Evolutionary conservation across 2,113 vertebrate genomes (phyloP).

Genomic region (Erythrocebus patas): DNA sequence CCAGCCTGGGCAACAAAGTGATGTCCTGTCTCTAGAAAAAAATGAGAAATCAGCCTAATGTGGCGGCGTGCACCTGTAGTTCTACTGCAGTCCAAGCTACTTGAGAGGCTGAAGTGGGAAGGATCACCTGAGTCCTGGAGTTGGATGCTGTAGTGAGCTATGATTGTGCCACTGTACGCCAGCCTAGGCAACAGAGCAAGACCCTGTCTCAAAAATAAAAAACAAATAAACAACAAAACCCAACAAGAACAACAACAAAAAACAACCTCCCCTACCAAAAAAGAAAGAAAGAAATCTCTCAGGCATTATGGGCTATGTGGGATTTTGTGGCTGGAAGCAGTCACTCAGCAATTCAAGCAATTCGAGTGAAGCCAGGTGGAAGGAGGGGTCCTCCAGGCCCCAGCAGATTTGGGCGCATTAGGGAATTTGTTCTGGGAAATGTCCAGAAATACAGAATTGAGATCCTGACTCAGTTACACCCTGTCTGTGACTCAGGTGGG

Average conservation of each 20-base stretch:
- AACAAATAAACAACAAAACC: not conserved
- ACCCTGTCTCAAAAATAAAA: too few species aligned
- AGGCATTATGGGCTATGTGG: not conserved
- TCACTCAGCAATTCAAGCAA: not conserved
- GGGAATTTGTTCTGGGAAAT: not conserved
- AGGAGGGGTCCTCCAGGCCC: not conserved
- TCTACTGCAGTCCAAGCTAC: too few species aligned
- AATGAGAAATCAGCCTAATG: too few species aligned
- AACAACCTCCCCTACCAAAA: not conserved
- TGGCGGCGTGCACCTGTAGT: too few species aligned
- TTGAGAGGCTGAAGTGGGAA: too few species aligned
- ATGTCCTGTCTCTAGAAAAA: too few species aligned
- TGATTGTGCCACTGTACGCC: too few species aligned
- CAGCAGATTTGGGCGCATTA: too few species aligned
- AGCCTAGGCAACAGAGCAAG: too few species aligned
- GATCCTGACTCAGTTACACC: not conserved
- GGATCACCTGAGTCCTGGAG: too few species aligned
- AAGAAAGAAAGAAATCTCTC: not conserved
- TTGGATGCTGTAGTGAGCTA: too few species aligned
- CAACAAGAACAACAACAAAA: not conserved
- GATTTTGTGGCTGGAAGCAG: not conserved
- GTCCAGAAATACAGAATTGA: not conserved
- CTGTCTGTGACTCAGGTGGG: not conserved
- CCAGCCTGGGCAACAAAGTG: too few species aligned
- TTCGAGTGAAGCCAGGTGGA: not conserved